These are phyloP conservation scores for Zonotrichia leucophrys DNA, from an alignment of 2,113 vertebrate species.

Conservation along the genomic window DNA sequence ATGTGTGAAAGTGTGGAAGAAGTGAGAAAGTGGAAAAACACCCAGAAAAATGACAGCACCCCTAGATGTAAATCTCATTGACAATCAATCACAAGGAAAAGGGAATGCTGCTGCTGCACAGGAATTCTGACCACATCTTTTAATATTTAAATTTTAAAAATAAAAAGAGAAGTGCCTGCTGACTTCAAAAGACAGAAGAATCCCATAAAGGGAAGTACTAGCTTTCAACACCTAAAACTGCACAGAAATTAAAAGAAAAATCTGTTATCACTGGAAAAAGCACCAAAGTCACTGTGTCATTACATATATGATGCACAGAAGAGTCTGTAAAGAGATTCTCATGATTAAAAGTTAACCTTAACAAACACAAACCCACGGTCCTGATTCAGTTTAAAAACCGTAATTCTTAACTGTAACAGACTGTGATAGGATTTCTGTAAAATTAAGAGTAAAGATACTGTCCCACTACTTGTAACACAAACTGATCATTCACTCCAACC, in stretches of 20 bases:
- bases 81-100: not conserved
- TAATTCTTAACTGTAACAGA: not conserved
- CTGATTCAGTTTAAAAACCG: not conserved
- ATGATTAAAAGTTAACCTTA: not conserved
- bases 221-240: not conserved
- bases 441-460: not conserved
- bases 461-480: not conserved
- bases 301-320: rapidly evolving
- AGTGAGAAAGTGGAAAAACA: not conserved
- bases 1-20: not conserved
- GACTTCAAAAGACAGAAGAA: not conserved
- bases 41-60: not conserved
- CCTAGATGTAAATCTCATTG: not conserved
- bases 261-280: not conserved
- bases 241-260: not conserved
- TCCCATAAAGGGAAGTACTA: not conserved
- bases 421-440: not conserved
- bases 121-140: not conserved
- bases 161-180: not conserved
- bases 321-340: not conserved
- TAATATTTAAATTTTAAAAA: not conserved
- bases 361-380: not conserved
- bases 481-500: not conserved
- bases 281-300: not conserved
- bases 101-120: not conserved